A percentile compares a stretch with the other conserved stretches of the same genome.
Conservation (phyloP, 2,797 vertebrate species). For the Vultur gryphus region DNA sequence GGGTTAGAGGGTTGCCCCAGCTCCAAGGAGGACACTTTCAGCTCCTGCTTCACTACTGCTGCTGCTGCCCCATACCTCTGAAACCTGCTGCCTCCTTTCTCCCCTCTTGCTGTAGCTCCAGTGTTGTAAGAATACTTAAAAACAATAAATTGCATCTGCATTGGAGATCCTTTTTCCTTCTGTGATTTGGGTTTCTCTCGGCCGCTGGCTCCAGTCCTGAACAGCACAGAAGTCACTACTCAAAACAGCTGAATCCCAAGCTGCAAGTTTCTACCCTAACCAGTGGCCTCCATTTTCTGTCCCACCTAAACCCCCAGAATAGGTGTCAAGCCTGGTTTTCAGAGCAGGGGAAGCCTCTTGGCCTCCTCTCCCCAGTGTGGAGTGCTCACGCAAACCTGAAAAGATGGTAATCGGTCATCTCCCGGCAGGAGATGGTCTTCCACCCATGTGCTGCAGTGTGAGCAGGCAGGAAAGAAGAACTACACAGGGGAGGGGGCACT, state of each 20-base stretch:
- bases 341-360: neutral
- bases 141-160: neutral
- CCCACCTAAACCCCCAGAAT: neutral
- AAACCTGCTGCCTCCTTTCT: neutral
- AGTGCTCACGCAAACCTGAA: neutral
- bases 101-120: neutral
- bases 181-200: neutral
- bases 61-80: neutral
- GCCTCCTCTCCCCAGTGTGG: neutral
- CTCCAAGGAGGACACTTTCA: neutral
- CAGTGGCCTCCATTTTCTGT: neutral
- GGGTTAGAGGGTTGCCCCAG: neutral
- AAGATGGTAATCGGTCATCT: fast-evolving
- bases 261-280: neutral
- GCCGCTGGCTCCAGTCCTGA: neutral
- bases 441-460: neutral
- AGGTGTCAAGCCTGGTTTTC: neutral
- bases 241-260: neutral
- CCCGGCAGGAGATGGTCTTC: neutral
- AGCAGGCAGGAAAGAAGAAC: neutral
- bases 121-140: neutral
- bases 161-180: neutral
- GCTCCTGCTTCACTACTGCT: neutral
- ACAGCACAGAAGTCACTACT: neutral
- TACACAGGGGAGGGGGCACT: neutral